Conservation (phyloP, 2,888 invertebrate species). For the Entomobrya proxima region DNA sequence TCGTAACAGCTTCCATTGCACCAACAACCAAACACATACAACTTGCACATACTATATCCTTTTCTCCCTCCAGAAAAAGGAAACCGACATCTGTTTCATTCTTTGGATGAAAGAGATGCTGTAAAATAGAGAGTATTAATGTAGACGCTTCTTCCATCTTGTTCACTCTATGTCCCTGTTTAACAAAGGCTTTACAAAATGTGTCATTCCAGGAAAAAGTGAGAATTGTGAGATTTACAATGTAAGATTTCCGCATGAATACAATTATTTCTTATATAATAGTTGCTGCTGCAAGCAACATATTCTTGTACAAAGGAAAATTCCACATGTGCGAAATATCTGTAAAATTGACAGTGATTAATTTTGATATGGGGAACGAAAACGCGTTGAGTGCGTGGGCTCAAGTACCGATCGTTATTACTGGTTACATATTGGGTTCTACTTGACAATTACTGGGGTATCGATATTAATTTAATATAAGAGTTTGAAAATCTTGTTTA, state of each 20-base stretch:
- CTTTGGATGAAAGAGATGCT: not conserved
- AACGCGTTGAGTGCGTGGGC: too few species aligned
- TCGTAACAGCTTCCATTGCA: slow-evolving; percentile 58
- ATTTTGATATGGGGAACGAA: too few species aligned
- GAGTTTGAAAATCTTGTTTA: too few species aligned
- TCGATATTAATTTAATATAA: too few species aligned
- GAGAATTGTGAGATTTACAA: not conserved
- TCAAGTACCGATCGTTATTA: too few species aligned
- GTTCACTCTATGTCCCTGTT: slow-evolving; percentile 9
- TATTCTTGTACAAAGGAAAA: too few species aligned
- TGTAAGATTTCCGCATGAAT: not conserved
- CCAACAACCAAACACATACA: too few species aligned
- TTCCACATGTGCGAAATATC: too few species aligned
- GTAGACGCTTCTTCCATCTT: not conserved
- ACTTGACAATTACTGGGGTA: too few species aligned
- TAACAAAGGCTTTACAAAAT: slow-evolving; percentile 2
- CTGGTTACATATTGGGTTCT: too few species aligned
- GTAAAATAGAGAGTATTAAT: not conserved
- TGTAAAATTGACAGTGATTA: too few species aligned
- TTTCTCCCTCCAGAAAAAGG: not conserved
- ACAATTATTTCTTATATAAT: not conserved
- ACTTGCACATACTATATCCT: not conserved
- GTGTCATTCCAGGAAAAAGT: slow-evolving; percentile 26
- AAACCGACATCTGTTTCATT: not conserved
- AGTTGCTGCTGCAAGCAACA: too few species aligned